These are phyloP conservation scores for Tachina fera DNA, from an alignment of 2,888 invertebrate genomes.

Conservation along the genomic window DNA sequence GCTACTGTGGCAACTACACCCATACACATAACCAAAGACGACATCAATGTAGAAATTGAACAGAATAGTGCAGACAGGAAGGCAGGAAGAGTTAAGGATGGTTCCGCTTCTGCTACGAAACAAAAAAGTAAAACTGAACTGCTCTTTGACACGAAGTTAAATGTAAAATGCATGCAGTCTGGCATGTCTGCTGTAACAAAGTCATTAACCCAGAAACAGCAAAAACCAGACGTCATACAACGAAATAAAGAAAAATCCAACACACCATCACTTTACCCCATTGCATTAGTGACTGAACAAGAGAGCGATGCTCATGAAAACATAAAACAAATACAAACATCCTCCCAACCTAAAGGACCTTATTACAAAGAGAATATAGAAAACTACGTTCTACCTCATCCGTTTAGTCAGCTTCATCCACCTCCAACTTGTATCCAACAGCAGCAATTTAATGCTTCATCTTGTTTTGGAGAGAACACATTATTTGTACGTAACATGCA, in stretches of 20 bases:
- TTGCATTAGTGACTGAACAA: constrained; percentile 50
- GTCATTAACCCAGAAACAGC: constrained; percentile 79
- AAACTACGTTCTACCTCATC: constrained; percentile 30
- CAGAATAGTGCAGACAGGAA: background rate
- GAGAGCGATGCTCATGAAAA: constrained; percentile 35
- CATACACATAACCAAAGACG: constrained; percentile 34
- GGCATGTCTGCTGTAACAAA: constrained; percentile 72
- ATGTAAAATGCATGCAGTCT: constrained; percentile 63
- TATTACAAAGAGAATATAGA: constrained; percentile 16
- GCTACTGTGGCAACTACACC: background rate
- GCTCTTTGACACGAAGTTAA: constrained; percentile 29
- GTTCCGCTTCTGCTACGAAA: background rate
- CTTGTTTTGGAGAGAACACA: constrained; percentile 77
- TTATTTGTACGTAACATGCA: constrained; percentile 82
- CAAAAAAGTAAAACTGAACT: constrained; percentile 33
- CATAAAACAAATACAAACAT: constrained; percentile 59
- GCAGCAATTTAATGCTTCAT: constrained; percentile 55
- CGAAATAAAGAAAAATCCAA: constrained; percentile 21
- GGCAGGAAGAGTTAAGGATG: constrained; percentile 17
- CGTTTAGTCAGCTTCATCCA: constrained; percentile 64
- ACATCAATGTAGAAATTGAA: constrained; percentile 23
- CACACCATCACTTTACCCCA: constrained; percentile 54
- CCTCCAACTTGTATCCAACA: constrained; percentile 14
- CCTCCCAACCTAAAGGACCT: constrained; percentile 10
- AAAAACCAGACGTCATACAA: constrained; percentile 69